Evolutionary conservation across 2,113 vertebrate species (phyloP).

Genomic region (Cyphomyrus discorhynchus): DNA sequence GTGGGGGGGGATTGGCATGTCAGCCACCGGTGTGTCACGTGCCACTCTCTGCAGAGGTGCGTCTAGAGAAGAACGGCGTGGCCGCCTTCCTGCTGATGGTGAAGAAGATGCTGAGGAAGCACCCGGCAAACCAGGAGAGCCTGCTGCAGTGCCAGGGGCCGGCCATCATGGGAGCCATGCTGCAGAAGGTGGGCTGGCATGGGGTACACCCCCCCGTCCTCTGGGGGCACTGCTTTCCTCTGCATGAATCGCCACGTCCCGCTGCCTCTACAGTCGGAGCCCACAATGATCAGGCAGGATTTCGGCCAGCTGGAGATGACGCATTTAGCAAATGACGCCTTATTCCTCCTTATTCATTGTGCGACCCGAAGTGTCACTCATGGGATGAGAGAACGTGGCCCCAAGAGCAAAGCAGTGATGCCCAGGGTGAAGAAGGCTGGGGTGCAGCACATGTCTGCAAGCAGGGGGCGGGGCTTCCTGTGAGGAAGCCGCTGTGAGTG

Average conservation of each 20-base stretch:
- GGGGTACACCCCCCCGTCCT: neutral
- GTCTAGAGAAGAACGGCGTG: constrained; percentile 81
- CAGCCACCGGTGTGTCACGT: neutral
- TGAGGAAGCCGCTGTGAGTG: constrained; percentile 26
- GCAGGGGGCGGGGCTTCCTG: constrained; percentile 45
- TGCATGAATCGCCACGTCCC: neutral
- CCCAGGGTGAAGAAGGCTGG: neutral
- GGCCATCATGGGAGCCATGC: constrained; percentile 76
- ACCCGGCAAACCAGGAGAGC: constrained; percentile 86
- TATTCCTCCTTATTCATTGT: neutral
- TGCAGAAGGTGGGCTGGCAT: constrained; percentile 73
- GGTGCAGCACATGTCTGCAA: constrained; percentile 39
- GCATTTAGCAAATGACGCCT: neutral
- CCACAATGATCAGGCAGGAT: neutral
- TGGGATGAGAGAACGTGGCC: neutral
- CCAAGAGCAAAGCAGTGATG: neutral
- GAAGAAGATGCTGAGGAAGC: constrained; percentile 80
- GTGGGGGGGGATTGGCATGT: neutral
- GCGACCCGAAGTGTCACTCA: neutral
- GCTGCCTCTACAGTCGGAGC: no score
- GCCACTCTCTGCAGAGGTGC: constrained; percentile 59
- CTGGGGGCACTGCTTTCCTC: neutral
- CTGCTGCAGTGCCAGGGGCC: constrained; percentile 85
- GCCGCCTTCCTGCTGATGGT: constrained; percentile 90
- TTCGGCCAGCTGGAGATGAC: neutral